Conservation (phyloP, 2,113 vertebrate genomes). For the Phycodurus eques region DNA sequence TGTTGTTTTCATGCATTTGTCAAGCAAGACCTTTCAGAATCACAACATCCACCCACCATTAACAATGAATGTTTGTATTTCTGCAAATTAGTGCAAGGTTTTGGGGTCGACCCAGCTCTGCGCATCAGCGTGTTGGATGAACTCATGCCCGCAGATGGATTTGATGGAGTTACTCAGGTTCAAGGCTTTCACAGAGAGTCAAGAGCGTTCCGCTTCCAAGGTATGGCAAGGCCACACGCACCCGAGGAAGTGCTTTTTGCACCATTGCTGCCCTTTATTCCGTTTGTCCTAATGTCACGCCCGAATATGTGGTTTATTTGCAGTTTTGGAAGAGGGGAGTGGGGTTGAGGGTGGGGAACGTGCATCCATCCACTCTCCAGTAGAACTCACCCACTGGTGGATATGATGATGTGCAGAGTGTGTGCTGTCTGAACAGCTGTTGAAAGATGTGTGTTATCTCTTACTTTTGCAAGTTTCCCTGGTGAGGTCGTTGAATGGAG, state of each 20-base stretch:
- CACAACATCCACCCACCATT: not conserved
- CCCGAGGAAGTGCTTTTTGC: not conserved
- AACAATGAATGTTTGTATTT: constrained; percentile 33
- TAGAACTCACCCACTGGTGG: not conserved
- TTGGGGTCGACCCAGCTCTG: constrained; percentile 91
- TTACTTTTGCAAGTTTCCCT: not conserved
- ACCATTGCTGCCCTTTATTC: not conserved
- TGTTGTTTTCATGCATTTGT: constrained; percentile 10
- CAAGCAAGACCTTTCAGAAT: not conserved
- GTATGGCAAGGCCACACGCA: constrained; percentile 65
- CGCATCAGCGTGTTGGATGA: constrained; percentile 89
- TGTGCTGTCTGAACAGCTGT: not conserved
- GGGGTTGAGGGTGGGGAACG: not conserved
- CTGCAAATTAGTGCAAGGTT: constrained; percentile 79
- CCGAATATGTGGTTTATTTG: constrained; percentile 12
- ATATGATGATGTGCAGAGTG: not conserved
- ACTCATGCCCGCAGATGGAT: constrained; percentile 80
- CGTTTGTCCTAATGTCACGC: not conserved
- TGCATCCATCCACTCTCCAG: not conserved
- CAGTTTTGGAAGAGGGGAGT: constrained; percentile 3
- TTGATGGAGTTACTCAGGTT: constrained; percentile 88
- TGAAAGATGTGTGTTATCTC: not conserved
- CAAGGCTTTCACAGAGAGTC: constrained; percentile 92
- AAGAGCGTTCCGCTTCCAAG: constrained; percentile 94
- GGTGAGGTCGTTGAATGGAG: not conserved